These are phyloP conservation scores for Pseudonaja textilis DNA, from an alignment of 2,113 vertebrate species.

Conservation along the genomic window DNA sequence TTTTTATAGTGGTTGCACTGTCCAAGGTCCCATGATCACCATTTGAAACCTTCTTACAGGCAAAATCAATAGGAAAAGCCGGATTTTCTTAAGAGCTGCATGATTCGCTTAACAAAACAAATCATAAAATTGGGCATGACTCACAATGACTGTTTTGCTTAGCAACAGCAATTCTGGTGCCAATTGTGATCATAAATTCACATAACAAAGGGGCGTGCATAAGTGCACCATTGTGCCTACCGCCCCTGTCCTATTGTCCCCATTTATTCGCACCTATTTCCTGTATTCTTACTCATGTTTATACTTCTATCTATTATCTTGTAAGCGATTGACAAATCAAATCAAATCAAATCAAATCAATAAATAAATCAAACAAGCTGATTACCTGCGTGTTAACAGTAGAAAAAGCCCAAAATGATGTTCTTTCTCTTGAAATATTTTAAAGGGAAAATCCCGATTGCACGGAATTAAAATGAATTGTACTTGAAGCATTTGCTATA, in stretches of 20 bases:
- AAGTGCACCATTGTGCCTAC: too few species aligned
- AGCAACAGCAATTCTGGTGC: neutral
- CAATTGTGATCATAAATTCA: neutral
- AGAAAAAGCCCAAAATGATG: neutral
- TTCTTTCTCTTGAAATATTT: neutral
- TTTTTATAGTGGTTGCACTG: neutral
- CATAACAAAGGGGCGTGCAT: too few species aligned
- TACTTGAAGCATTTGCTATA: neutral
- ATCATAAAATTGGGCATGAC: neutral
- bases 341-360: too few species aligned
- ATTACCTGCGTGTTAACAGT: neutral
- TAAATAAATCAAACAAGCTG: neutral
- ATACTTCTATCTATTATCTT: too few species aligned
- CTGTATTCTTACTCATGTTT: too few species aligned
- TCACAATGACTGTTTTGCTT: neutral
- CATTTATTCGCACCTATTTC: too few species aligned
- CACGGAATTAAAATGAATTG: neutral
- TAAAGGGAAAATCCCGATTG: neutral
- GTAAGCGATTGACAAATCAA: too few species aligned
- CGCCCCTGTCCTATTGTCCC: too few species aligned
- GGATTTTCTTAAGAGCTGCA: neutral
- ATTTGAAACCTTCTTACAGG: neutral
- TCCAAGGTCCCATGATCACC: neutral
- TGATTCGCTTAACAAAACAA: neutral
- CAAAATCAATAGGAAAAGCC: neutral